These are phyloP conservation scores for Rostratula benghalensis DNA, from an alignment of 2,113 vertebrate species.

Conservation along the genomic window DNA sequence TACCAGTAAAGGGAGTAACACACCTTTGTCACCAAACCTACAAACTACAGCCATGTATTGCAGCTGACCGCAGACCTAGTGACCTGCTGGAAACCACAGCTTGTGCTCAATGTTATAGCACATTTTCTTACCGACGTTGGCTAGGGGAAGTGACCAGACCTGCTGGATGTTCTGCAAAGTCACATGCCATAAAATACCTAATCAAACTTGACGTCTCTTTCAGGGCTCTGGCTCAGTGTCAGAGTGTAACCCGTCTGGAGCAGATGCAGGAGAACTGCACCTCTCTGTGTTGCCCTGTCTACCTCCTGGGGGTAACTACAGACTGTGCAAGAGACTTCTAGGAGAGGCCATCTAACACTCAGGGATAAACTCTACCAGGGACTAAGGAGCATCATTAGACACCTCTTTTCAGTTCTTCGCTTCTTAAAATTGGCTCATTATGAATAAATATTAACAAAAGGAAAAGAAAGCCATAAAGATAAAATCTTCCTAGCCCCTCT, in stretches of 20 bases:
- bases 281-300: background rate
- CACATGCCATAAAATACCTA: background rate
- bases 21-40: background rate
- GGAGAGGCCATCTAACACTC: background rate
- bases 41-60: background rate
- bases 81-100: background rate
- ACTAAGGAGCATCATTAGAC: background rate
- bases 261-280: background rate
- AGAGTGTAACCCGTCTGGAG: background rate
- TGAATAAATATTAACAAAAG: background rate
- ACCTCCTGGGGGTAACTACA: background rate
- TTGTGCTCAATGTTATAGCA: background rate
- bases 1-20: background rate
- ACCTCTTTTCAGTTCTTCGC: background rate
- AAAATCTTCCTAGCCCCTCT: background rate
- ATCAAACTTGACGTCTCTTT: background rate
- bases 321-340: background rate
- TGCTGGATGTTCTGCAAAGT: background rate
- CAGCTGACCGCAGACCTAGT: background rate
- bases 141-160: background rate
- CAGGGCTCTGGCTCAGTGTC: background rate
- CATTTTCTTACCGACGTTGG: accelerated
- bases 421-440: background rate
- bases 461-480: background rate
- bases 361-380: background rate